These are phyloP conservation scores for Pampusana beccarii DNA, from an alignment of 2,113 vertebrate genomes.

Conservation along the genomic window DNA sequence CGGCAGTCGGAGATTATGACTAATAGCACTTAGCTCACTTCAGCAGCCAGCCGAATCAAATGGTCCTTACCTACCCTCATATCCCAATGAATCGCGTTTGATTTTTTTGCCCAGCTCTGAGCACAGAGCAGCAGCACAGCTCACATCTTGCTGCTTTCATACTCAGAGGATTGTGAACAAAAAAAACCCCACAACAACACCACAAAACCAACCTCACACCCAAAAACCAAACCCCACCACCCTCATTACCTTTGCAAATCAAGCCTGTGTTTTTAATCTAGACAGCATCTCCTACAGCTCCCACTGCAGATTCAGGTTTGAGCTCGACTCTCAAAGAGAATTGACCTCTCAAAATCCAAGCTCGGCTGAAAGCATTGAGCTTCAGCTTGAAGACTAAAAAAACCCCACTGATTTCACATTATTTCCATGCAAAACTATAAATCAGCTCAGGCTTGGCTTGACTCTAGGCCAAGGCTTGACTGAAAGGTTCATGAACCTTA, in stretches of 20 bases:
- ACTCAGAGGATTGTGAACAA: background rate
- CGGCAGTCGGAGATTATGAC: background rate
- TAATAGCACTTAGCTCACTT: conserved; percentile 1
- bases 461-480: conserved; percentile 61
- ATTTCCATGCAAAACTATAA: conserved; percentile 65
- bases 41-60: conserved; percentile 6
- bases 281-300: conserved; percentile 18
- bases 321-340: conserved; percentile 33
- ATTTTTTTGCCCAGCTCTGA: background rate
- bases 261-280: conserved; percentile 5
- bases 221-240: background rate
- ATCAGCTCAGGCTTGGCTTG: conserved; percentile 58
- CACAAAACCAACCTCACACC: no score
- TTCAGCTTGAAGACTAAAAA: conserved; percentile 55
- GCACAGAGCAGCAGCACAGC: background rate
- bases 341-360: conserved; percentile 39
- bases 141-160: background rate
- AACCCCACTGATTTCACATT: conserved; percentile 53
- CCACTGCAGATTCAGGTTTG: background rate
- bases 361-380: background rate
- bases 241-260: background rate
- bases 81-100: conserved; percentile 1
- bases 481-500: conserved; percentile 72
- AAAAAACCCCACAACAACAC: background rate
- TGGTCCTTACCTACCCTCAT: conserved; percentile 31